Conservation (phyloP, 2,797 vertebrate genomes). For the Molossus alvarezi region DNA sequence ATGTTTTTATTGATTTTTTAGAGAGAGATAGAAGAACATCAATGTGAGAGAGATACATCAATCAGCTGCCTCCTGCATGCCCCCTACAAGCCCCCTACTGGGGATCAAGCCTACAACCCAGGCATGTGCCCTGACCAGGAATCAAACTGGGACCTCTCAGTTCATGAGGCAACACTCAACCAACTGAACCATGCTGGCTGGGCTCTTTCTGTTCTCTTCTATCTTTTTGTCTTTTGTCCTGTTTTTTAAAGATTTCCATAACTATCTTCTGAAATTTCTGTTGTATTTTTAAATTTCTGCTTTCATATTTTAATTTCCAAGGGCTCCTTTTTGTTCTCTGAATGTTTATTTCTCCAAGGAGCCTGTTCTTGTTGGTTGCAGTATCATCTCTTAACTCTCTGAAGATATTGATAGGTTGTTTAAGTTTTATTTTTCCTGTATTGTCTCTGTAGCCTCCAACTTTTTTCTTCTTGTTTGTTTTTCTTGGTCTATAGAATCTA, state of each 20-base stretch:
- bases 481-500: background rate
- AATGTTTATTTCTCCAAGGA: constrained; percentile 46
- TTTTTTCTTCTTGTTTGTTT: constrained; percentile 19
- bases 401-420: background rate
- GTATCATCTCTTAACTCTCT: background rate
- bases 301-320: constrained; percentile 50
- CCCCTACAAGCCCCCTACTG: too few relatives aligned
- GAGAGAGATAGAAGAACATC: too few relatives aligned
- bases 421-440: background rate
- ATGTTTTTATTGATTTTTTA: too few relatives aligned
- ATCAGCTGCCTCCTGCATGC: too few relatives aligned
- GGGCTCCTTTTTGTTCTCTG: background rate
- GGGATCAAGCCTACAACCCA: too few relatives aligned
- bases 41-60: too few relatives aligned
- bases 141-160: too few relatives aligned
- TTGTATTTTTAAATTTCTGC: constrained; percentile 13
- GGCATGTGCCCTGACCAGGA: too few relatives aligned
- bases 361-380: background rate
- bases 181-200: too few relatives aligned
- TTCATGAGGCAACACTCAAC: too few relatives aligned
- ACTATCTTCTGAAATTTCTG: background rate
- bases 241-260: constrained; percentile 59
- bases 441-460: background rate
- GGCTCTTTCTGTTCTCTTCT: constrained; percentile 21
- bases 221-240: constrained; percentile 5